Evolutionary conservation across 1,140 invertebrate genomes (phyloP).

Genomic region (Drosophila asahinai): DNA sequence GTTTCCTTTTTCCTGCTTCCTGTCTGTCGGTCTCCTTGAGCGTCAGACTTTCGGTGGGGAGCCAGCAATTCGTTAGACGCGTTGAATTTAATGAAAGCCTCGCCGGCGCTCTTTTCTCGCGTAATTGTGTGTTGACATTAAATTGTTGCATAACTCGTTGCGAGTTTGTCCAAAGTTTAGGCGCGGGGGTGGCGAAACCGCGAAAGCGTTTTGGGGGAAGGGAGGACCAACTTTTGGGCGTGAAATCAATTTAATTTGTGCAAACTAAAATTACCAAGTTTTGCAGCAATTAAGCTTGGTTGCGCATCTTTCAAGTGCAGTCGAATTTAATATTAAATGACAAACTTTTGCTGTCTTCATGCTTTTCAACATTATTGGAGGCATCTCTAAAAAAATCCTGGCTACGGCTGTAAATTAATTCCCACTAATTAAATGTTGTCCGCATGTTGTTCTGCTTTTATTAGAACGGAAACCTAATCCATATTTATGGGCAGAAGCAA

Average conservation of each 20-base stretch:
- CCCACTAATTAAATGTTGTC: slow-evolving; percentile 47
- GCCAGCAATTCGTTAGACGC: slow-evolving; percentile 36
- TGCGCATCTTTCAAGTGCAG: background rate
- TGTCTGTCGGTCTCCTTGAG: slow-evolving; percentile 9
- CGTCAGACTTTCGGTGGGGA: slow-evolving; percentile 16
- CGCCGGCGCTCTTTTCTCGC: slow-evolving; percentile 17
- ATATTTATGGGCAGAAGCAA: slow-evolving; percentile 39
- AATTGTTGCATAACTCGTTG: slow-evolving; percentile 36
- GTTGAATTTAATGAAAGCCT: slow-evolving; percentile 26
- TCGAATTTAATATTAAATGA: slow-evolving; percentile 3
- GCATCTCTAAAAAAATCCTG: background rate
- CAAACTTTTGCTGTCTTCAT: background rate
- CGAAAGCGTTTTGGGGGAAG: background rate
- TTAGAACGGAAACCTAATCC: slow-evolving; percentile 48
- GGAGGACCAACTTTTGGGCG: slow-evolving; percentile 6
- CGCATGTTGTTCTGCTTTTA: background rate
- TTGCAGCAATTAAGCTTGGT: slow-evolving; percentile 1
- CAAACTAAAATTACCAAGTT: slow-evolving; percentile 7
- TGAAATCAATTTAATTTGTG: slow-evolving; percentile 21
- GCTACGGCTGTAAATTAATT: slow-evolving; percentile 27
- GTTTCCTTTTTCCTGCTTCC: slow-evolving; percentile 30
- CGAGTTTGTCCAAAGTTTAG: slow-evolving; percentile 17
- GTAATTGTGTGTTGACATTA: slow-evolving; percentile 46
- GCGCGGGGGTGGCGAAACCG: slow-evolving; percentile 1
- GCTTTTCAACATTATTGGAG: background rate